phyloP scores from a whole-genome alignment of 2,888 invertebrate species.

The Drosophila kanekoi region DNA sequence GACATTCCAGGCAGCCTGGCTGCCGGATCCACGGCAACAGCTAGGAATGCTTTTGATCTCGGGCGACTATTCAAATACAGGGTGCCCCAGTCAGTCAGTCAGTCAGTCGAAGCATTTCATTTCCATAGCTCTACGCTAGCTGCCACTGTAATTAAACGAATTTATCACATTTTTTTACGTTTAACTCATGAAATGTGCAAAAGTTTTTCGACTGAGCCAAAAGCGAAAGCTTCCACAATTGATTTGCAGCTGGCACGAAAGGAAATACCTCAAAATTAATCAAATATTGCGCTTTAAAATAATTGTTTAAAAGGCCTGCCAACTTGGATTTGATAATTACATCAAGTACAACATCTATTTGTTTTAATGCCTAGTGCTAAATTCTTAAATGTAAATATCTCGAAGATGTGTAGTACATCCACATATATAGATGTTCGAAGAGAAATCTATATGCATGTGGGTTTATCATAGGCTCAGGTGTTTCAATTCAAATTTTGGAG shows the following conservation, averaged over 20 bases:
- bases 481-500: too few relatives aligned
- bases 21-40: constrained; percentile 61
- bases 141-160: constrained; percentile 58
- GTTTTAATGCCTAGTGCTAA: too few relatives aligned
- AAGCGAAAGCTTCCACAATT: constrained; percentile 25
- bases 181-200: constrained; percentile 31
- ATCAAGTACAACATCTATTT: too few relatives aligned
- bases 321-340: neutral
- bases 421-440: too few relatives aligned
- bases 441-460: too few relatives aligned
- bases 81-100: constrained; percentile 63
- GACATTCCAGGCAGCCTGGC: constrained; percentile 66
- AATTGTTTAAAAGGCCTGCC: neutral
- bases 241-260: constrained; percentile 8
- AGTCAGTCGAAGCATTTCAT: constrained; percentile 43
- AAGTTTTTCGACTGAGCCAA: constrained; percentile 1
- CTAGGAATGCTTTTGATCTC: constrained; percentile 81
- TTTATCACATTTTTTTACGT: constrained; percentile 51
- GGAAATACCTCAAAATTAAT: constrained; percentile 34
- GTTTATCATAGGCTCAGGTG: too few relatives aligned
- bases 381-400: too few relatives aligned
- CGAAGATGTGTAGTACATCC: too few relatives aligned
- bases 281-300: constrained; percentile 7
- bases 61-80: constrained; percentile 63
- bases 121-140: constrained; percentile 49